Base-by-base conservation (phyloP, 2,797 vertebrate genomes). In the Leptodactylus fallax region DNA sequence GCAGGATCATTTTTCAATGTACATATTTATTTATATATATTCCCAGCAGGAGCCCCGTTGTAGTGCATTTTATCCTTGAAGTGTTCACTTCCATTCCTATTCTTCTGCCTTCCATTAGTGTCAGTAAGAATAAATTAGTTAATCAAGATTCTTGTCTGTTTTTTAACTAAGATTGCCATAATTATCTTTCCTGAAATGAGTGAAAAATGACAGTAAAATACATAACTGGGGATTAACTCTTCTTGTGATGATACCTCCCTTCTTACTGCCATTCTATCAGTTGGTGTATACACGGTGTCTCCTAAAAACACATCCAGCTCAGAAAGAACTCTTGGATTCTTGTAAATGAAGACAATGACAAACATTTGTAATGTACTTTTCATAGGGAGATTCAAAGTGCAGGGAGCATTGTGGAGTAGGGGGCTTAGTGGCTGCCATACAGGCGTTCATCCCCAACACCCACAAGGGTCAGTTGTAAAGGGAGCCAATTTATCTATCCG, bases 121-220 rank as follows among this genome's bases (percentile, higher is more conserved):
- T 82, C 58, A 89, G 49, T 82, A 85, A 77, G 79, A 86, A 86
- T 89, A 81, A 86, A 82, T 86, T 89, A 80, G 27, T 88, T 79
- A 85, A 88, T 88, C 82, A 78, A 82, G 25, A 74, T 82, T 79
- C 61, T 84, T 77, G 53, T 69, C 74, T 83, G 21, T 79, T 69
- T 83, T 72, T 80, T 65, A 85, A 69, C 76, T 84, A 81, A 79
- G 51, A 16, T 71, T 69, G 61, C 61, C 65, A 65, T 81, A 67
- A 83, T 87, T 83, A 85, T 69, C 51, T 83, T 60, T 56, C 27
- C 19, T 12, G 56, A 83, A 87, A 69, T 69, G 58, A 21, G 23
- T 58, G 67, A 81, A 81, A 72, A 86, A 80, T 49, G 56, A 27
- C 45, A 76, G n/a, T 21, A 53, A 47, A 76, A 80, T 56, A 23